A percentile compares a stretch with the other conserved stretches of the same genome.
Evolutionary conservation across 2,888 invertebrate genomes (phyloP).

Genomic region (Trissolcus japonicus): DNA sequence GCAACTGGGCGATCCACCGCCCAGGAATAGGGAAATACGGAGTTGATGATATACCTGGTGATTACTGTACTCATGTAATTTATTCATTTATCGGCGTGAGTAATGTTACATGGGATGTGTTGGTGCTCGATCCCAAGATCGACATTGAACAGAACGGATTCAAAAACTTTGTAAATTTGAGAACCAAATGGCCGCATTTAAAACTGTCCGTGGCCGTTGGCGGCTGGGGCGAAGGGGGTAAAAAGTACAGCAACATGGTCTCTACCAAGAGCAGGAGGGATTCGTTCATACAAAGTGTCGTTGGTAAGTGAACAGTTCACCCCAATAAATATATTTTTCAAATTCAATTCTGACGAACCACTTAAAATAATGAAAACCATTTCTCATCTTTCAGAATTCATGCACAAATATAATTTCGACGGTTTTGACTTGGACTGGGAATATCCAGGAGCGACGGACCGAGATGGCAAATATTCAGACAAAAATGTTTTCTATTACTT

Average conservation of each 20-base stretch:
- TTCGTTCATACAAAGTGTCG: constrained; percentile 85
- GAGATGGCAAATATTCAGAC: constrained; percentile 89
- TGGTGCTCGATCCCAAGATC: constrained; percentile 88
- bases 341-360: not conserved
- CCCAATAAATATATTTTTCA: not conserved
- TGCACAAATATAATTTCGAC: constrained; percentile 87
- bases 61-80: constrained; percentile 89
- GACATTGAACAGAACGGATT: constrained; percentile 87
- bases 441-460: constrained; percentile 91
- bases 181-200: constrained; percentile 82
- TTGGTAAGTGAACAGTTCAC: constrained; percentile 79
- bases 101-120: constrained; percentile 85
- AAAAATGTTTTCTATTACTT: constrained; percentile 89
- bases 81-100: constrained; percentile 93
- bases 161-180: constrained; percentile 86
- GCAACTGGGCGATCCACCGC: constrained; percentile 91
- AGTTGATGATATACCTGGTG: constrained; percentile 89
- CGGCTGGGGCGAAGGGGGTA: constrained; percentile 93
- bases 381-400: constrained; percentile 80
- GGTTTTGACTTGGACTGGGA: constrained; percentile 95
- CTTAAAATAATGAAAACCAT: constrained; percentile 6
- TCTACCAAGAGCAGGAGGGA: constrained; percentile 82
- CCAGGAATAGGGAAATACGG: constrained; percentile 88
- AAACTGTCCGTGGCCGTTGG: constrained; percentile 90
- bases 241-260: constrained; percentile 90